phyloP scores from a whole-genome alignment of 2,888 invertebrate genomes.

The Thecophora atra region DNA sequence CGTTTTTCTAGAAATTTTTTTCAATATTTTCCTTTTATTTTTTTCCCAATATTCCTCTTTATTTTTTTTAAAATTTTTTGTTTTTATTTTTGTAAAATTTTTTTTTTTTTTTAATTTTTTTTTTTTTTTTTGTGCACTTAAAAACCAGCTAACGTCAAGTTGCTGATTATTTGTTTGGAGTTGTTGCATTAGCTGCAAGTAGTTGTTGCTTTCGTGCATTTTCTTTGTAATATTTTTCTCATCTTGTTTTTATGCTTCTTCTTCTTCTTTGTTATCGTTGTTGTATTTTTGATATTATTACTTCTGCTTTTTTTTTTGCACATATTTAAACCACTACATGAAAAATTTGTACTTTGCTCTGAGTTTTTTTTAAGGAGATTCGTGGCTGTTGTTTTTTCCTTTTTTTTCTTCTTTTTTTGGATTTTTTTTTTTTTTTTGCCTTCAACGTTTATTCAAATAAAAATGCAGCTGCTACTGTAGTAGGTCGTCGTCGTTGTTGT shows the following conservation, averaged over 20 bases:
- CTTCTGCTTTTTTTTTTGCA: too few relatives aligned
- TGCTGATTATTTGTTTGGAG: conserved; percentile 24
- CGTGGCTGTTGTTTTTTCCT: too few relatives aligned
- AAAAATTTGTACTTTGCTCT: too few relatives aligned
- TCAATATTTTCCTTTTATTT: conserved; percentile 17
- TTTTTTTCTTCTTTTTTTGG: too few relatives aligned
- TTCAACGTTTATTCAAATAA: neutral
- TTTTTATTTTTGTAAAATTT: too few relatives aligned
- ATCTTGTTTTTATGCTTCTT: neutral
- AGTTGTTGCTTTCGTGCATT: neutral
- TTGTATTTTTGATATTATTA: too few relatives aligned
- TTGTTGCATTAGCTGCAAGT: neutral
- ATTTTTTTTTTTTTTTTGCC: too few relatives aligned
- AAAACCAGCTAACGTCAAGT: conserved; percentile 22
- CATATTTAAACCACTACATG: too few relatives aligned
- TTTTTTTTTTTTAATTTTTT: conserved; percentile 6
- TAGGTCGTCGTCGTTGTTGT: neutral
- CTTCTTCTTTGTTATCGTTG: neutral
- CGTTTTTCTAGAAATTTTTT: neutral
- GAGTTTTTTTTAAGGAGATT: too few relatives aligned
- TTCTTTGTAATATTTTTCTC: neutral
- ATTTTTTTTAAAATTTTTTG: too few relatives aligned
- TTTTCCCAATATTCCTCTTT: too few relatives aligned
- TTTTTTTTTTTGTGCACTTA: conserved; percentile 14
- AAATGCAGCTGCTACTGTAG: neutral